Conservation (phyloP, 2,113 vertebrate species). For the Peromyscus californicus region DNA sequence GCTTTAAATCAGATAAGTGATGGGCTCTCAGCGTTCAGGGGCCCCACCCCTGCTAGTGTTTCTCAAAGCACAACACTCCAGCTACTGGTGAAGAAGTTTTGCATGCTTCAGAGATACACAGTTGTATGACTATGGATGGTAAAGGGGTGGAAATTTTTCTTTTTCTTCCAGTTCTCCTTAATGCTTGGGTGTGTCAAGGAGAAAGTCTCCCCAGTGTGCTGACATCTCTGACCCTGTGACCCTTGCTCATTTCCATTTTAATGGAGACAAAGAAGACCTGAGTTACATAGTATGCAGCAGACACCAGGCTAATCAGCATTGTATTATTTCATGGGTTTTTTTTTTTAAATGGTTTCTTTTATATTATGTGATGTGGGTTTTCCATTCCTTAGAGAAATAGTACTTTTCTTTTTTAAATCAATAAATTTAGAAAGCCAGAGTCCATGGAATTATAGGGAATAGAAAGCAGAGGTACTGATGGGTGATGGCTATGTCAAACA, state of each 20-base stretch:
- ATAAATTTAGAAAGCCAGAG: constrained; percentile 11
- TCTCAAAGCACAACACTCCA: neutral
- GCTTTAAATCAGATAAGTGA: constrained; percentile 23
- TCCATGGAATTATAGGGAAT: neutral
- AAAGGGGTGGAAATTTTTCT: neutral
- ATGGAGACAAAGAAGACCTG: neutral
- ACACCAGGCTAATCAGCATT: neutral
- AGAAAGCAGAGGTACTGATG: neutral
- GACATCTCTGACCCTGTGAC: neutral
- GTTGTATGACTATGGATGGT: neutral
- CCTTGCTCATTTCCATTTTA: neutral
- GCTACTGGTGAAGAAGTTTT: neutral
- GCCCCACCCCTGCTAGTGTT: neutral
- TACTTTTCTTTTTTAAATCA: constrained; percentile 13
- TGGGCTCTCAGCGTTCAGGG: neutral
- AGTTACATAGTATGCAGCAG: neutral
- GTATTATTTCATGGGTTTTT: neutral
- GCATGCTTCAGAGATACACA: neutral
- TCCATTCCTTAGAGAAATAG: neutral
- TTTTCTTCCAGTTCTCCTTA: neutral
- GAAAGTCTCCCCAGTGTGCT: neutral
- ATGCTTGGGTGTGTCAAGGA: neutral
- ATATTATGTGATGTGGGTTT: neutral
- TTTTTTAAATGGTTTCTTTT: neutral
- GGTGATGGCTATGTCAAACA: neutral